Percentiles rank a stretch among this genome's conserved stretches.
These are phyloP conservation scores for Julus scandinavius DNA, from an alignment of 2,888 invertebrate species.

Conservation along the genomic window DNA sequence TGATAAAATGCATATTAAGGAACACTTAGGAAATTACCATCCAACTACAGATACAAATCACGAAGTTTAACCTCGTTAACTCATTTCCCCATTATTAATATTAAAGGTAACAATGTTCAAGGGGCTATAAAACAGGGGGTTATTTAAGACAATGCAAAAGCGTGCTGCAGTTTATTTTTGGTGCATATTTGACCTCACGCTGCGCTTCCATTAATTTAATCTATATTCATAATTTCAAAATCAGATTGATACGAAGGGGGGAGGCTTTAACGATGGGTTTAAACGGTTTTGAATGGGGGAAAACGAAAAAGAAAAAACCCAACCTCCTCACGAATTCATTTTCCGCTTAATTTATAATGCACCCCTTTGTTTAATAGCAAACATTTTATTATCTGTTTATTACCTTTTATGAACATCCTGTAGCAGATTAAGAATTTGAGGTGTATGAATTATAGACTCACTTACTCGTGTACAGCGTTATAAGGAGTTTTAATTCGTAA, in stretches of 20 bases:
- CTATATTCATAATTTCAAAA: neutral
- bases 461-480: neutral
- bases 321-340: neutral
- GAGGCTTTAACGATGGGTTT: neutral
- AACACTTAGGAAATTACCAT: no score
- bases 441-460: neutral
- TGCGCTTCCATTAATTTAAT: neutral
- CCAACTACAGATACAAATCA: no score
- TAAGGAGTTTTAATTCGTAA: neutral
- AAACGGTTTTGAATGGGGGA: neutral
- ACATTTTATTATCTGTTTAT: constrained; percentile 14
- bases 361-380: constrained; percentile 20
- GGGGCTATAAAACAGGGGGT: neutral
- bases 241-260: neutral
- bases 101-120: neutral
- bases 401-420: constrained; percentile 4
- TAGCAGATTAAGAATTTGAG: neutral
- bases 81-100: neutral
- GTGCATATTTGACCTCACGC: neutral
- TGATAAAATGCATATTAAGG: no score
- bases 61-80: neutral
- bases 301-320: neutral
- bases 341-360: constrained; percentile 1
- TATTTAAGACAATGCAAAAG: neutral
- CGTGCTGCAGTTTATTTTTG: neutral